Conservation (phyloP, 2,888 invertebrate species). For the Drepana falcataria region DNA sequence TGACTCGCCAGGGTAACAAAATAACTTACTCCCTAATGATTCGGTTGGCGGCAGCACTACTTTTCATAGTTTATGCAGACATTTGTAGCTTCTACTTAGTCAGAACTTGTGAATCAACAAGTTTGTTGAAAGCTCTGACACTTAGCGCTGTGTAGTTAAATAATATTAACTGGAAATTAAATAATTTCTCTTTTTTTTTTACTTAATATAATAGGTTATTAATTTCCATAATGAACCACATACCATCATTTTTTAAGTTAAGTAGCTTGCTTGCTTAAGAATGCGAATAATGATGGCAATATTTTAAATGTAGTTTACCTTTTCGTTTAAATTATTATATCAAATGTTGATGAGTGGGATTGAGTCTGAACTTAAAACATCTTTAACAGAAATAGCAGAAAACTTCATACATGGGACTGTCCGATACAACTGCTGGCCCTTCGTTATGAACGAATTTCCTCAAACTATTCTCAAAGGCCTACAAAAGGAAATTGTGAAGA, state of each 20-base stretch:
- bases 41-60: background rate
- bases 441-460: slow-evolving; percentile 28
- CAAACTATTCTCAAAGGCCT: slow-evolving; percentile 34
- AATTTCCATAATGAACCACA: too few relatives aligned
- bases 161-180: background rate
- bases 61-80: background rate
- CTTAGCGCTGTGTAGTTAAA: slow-evolving; percentile 7
- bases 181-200: slow-evolving; percentile 3
- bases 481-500: slow-evolving; percentile 40
- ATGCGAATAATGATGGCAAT: too few relatives aligned
- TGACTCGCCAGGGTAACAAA: too few relatives aligned
- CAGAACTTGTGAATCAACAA: slow-evolving; percentile 38
- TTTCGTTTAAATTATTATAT: too few relatives aligned
- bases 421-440: slow-evolving; percentile 5
- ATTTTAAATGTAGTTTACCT: too few relatives aligned
- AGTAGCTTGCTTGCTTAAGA: too few relatives aligned
- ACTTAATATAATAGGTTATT: slow-evolving; percentile 7
- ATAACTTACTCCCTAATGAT: background rate
- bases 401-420: background rate
- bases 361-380: too few relatives aligned
- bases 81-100: slow-evolving; percentile 2
- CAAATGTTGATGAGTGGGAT: too few relatives aligned
- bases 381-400: too few relatives aligned
- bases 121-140: slow-evolving; percentile 17
- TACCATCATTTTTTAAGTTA: too few relatives aligned